These are phyloP conservation scores for Melanargia galathea DNA, from an alignment of 2,888 invertebrate species.

Conservation along the genomic window DNA sequence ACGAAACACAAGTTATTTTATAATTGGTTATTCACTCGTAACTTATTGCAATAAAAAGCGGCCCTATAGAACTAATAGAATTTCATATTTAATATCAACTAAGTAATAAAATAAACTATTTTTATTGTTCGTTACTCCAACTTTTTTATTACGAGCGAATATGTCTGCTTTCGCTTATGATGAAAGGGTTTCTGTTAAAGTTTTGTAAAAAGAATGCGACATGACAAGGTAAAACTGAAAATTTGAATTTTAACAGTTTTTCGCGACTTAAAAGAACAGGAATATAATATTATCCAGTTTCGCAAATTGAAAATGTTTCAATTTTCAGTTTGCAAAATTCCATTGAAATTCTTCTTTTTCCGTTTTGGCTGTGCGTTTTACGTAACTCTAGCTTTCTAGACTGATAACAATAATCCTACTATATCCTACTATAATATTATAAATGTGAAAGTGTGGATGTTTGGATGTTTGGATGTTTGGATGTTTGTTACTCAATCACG, in stretches of 20 bases:
- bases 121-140: neutral
- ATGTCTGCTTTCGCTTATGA: neutral
- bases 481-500: too few relatives aligned
- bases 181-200: neutral
- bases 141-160: neutral
- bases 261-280: neutral
- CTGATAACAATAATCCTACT: too few relatives aligned
- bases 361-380: neutral
- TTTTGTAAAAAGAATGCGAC: neutral
- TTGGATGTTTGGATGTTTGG: too few relatives aligned
- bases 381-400: neutral
- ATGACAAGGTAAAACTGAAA: neutral
- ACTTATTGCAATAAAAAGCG: neutral
- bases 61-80: neutral
- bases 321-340: neutral
- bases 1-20: neutral
- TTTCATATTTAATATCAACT: conserved; percentile 1
- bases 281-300: neutral
- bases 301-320: neutral
- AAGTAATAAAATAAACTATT: neutral
- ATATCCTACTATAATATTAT: too few relatives aligned
- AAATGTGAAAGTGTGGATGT: too few relatives aligned
- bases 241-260: neutral
- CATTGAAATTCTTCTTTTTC: neutral
- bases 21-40: neutral